phyloP scores from a whole-genome alignment of 2,113 vertebrate genomes.

The Etheostoma spectabile region DNA sequence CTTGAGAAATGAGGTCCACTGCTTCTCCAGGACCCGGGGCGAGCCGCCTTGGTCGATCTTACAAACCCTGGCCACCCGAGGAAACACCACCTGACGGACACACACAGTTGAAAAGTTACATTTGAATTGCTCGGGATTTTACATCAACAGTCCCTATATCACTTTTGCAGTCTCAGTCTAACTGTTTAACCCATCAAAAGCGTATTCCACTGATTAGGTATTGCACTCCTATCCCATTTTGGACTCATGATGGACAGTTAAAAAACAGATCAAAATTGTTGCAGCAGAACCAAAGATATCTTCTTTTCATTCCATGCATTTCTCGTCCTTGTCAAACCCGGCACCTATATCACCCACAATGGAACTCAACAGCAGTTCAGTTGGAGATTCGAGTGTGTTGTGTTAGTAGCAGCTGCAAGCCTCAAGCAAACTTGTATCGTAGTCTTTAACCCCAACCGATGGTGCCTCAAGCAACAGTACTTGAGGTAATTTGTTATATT shows the following conservation, averaged over 20 bases:
- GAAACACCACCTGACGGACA: constrained; percentile 92
- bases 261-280: background rate
- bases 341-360: background rate
- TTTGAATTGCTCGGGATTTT: background rate
- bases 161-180: background rate
- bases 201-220: no score
- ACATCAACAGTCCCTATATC: background rate
- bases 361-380: background rate
- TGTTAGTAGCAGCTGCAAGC: background rate
- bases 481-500: background rate
- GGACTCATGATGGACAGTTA: background rate
- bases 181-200: background rate
- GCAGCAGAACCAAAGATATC: no score
- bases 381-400: no score
- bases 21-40: constrained; percentile 97
- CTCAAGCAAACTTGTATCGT: background rate
- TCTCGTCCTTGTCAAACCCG: background rate
- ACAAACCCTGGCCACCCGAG: constrained; percentile 95
- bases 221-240: no score
- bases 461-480: background rate
- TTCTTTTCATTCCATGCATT: background rate
- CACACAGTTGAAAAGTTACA: background rate
- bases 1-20: constrained; percentile 99
- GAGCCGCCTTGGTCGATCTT: constrained; percentile 98
- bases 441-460: no score